Evolutionary conservation across 2,113 vertebrate genomes (phyloP), one percentile per base, ranked within the genome.

Genomic region (Lampris incognitus): DNA sequence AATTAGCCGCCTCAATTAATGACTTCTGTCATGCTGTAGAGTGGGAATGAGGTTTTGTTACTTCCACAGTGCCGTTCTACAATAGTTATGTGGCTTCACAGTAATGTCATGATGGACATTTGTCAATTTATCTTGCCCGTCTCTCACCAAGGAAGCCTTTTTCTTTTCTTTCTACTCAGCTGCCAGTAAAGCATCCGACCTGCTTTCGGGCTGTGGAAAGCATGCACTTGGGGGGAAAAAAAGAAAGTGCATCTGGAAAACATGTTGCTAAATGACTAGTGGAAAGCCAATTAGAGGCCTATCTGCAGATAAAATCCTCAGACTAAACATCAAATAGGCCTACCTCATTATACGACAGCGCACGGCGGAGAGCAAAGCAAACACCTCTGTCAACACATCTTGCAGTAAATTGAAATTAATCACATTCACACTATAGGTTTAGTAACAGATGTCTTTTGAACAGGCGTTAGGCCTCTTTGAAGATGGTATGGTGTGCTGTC

Each of bases 1-100:
- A 64, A 85, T 77, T 78, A 57, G 61, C 60, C 64, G 10, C 36
- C 69, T 76, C 62, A 24, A 38, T 67, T 78, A 69, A 69, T 64
- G 56, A 82, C 10, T 69, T 55, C 66, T 9, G 38, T 62, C 44
- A 39, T 10, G 8, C 8, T 39, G 50, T 4, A 42, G 7, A 36
- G 6, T 11, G 49, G 38, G 4, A 7, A 48, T 41, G 5, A 7
- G 6, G 6, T 55, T 6, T 55, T 54, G 7, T 55, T 55, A 11
- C 42, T 40, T 68, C 51, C 11, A 56, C 51, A 11, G 54, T 55
- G 54, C 24, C 51, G 8, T 40, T 37, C 37, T 9, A 38, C 24
- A 36, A 13, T 36, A 40, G 9, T 72, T 9, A 40, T 40, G 52
- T 44, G 50, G 5, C 4, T 64, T 13, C 38, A 8, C 41, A 48